phyloP scores from a whole-genome alignment of 2,888 invertebrate genomes.

The Diaphora mendica region DNA sequence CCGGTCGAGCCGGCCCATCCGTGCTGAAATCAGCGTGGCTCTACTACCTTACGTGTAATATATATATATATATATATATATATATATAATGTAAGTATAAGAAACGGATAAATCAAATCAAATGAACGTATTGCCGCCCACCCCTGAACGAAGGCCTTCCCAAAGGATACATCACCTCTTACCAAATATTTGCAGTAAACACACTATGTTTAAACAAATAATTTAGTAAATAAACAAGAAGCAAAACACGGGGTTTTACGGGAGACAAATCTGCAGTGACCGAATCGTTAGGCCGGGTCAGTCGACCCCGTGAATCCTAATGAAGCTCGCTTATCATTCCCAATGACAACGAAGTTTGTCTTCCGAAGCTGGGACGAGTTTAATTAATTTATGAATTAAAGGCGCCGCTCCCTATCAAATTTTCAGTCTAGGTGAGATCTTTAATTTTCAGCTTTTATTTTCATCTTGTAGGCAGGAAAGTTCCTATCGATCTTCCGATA shows the following conservation, averaged over 20 bases:
- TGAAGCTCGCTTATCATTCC: slow-evolving; percentile 80
- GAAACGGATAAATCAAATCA: neutral
- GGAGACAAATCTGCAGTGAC: slow-evolving; percentile 75
- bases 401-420: slow-evolving; percentile 67
- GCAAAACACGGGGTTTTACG: slow-evolving; percentile 61
- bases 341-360: slow-evolving; percentile 70
- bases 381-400: slow-evolving; percentile 84
- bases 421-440: slow-evolving; percentile 59
- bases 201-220: slow-evolving; percentile 19
- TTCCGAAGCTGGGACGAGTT: slow-evolving; percentile 62
- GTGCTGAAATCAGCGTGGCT: too few relatives aligned
- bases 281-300: slow-evolving; percentile 65
- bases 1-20: too few relatives aligned
- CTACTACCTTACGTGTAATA: too few relatives aligned
- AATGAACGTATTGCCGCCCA: too few relatives aligned
- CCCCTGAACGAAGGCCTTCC: too few relatives aligned
- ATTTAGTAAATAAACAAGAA: slow-evolving; percentile 31
- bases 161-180: neutral
- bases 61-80: too few relatives aligned
- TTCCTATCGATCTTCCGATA: too few relatives aligned
- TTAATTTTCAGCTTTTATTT: slow-evolving; percentile 20
- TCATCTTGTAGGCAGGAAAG: too few relatives aligned
- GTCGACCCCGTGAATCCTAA: slow-evolving; percentile 68
- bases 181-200: neutral
- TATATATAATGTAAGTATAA: too few relatives aligned